Evolutionary conservation across 2,888 invertebrate genomes (phyloP).

Genomic region (Rhingia campestris): DNA sequence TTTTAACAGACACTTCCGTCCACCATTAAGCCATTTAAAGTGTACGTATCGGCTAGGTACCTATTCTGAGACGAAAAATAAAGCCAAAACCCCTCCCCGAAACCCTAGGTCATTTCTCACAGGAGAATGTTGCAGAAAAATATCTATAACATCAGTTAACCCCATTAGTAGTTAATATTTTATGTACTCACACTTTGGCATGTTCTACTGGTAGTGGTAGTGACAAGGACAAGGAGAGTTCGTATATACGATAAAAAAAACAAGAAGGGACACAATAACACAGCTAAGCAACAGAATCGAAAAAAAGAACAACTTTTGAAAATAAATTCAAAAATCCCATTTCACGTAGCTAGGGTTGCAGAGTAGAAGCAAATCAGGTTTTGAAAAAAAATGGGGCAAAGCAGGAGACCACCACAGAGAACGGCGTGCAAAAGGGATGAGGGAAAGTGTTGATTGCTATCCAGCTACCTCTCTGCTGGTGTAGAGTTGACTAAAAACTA

Average conservation of each 20-base stretch:
- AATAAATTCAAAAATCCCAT: constrained; percentile 67
- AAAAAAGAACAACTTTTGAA: constrained; percentile 34
- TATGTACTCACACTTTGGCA: constrained; percentile 60
- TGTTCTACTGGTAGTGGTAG: constrained; percentile 41
- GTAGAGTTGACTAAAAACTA: constrained; percentile 12
- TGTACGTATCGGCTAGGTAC: constrained; percentile 7
- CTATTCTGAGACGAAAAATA: constrained; percentile 23
- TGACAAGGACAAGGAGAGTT: constrained; percentile 64
- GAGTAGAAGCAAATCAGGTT: constrained; percentile 49
- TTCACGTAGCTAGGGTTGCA: constrained; percentile 12
- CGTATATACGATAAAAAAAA: constrained; percentile 26
- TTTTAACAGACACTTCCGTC: constrained; percentile 68
- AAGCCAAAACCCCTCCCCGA: constrained; percentile 6
- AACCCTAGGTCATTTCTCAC: constrained; percentile 1
- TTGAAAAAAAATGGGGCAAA: constrained; percentile 36
- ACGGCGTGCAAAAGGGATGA: constrained; percentile 7
- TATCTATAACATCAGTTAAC: constrained; percentile 69
- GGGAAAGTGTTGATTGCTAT: constrained; percentile 47
- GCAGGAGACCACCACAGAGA: constrained; percentile 15
- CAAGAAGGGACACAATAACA: constrained; percentile 35
- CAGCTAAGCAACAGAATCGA: background rate
- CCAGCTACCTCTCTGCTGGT: constrained; percentile 25
- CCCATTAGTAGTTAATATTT: constrained; percentile 72
- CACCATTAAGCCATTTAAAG: constrained; percentile 71
- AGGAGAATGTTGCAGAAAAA: constrained; percentile 60